Evolutionary conservation across 1,140 invertebrate species (phyloP), one percentile per base, ranked within the genome.

Genomic region (Lerema accius): DNA sequence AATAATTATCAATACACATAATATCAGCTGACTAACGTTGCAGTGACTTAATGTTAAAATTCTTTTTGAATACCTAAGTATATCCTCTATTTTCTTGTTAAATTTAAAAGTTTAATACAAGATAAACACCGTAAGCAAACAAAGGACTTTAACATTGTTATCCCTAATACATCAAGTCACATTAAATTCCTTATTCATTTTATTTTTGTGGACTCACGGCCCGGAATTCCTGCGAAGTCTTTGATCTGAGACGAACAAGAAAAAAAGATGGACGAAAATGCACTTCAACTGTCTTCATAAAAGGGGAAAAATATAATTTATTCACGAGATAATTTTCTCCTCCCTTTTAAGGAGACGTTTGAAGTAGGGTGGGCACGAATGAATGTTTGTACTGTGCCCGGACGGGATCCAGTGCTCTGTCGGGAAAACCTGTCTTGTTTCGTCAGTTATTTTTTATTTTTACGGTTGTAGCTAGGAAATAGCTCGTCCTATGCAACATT

Each of bases 301-400:
- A 86, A 78, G 82, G 85, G 80, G 83, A 82, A 82, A 85, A 88
- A 86, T 88, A 89, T 90, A 89, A 90, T 90, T 90, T 90, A 90
- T 90, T 90, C 87, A 90, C 80, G 78, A 89, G 84, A 90, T 89
- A 90, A 90, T 90, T 90, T 87, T 86, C 86, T 90, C 78, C 78
- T 78, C 83, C 78, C 80, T 84, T 80, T 76, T 78, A 82, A 82
- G 71, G 78, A 80, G 70, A 69, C 78, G 80, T 81, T 85, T 85
- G 78, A 82, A 83, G 76, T 78, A 69, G 83, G 84, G 82, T 71
- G 74, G 64, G 71, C 59, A 74, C 71, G 72, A 78, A 81, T 84
- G 73, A 80, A 81, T 84, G 81, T 86, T 87, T 86, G 82, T 82
- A 60, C 68, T 70, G 65, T 66, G 46, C 51, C 67, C 59, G 66